phyloP scores from a whole-genome alignment of 1,140 invertebrate genomes.

The Trachymyrmex septentrionalis region DNA sequence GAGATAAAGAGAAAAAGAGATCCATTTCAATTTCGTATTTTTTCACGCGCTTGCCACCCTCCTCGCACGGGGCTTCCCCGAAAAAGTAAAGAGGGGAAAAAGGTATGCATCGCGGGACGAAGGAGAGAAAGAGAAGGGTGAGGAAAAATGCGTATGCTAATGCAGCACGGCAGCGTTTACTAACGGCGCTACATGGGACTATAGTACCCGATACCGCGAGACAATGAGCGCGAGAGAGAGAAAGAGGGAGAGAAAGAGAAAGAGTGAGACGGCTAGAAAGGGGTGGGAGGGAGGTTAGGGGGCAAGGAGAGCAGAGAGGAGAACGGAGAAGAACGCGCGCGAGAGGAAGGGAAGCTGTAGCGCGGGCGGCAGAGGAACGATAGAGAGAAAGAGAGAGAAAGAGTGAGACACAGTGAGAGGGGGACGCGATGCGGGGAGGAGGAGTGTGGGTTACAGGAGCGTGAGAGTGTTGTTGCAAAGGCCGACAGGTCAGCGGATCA shows the following conservation, averaged over 20 bases:
- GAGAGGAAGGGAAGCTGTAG: constrained; percentile 38
- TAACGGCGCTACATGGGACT: constrained; percentile 74
- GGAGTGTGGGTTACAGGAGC: constrained; percentile 87
- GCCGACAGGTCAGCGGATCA: constrained; percentile 87
- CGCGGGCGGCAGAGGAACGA: constrained; percentile 16
- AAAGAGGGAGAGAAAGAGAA: constrained; percentile 64
- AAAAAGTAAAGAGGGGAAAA: constrained; percentile 75
- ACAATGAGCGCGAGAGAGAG: constrained; percentile 72
- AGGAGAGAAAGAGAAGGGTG: constrained; percentile 37
- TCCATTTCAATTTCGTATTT: constrained; percentile 46
- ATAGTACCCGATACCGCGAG: constrained; percentile 74
- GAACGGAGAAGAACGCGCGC: constrained; percentile 6
- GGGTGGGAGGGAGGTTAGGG: constrained; percentile 11
- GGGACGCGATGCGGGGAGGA: constrained; percentile 80
- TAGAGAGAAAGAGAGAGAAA: constrained; percentile 58
- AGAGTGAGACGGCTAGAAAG: constrained; percentile 26
- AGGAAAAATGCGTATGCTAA: constrained; percentile 74
- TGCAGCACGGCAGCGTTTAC: constrained; percentile 75
- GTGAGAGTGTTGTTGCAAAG: constrained; percentile 87
- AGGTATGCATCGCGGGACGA: constrained; percentile 18
- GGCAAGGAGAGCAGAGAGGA: not conserved
- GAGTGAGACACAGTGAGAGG: constrained; percentile 71
- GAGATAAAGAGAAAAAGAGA: not conserved
- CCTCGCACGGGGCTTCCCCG: constrained; percentile 55
- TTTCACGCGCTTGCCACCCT: constrained; percentile 42